Base-by-base conservation (phyloP, 2,113 vertebrate genomes). In the Notothenia coriiceps region DNA sequence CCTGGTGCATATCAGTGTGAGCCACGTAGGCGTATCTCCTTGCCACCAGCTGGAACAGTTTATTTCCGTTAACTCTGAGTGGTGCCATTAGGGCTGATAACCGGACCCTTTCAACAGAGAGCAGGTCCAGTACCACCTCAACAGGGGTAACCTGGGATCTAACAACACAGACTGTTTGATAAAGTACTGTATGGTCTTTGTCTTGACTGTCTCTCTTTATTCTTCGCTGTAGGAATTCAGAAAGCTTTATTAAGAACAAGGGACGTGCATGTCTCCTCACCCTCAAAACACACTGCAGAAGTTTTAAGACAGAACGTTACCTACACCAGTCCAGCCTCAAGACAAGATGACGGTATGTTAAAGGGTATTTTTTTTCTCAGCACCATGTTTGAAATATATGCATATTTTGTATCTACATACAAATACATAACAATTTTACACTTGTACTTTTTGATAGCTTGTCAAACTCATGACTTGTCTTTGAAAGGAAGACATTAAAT, bases 201-300 rank as follows among this genome's bases (percentile, higher is more conserved):
- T 29, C 29, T 29, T 29, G 29, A 29, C 29, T 29, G 29, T 29
- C 7, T 33, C 25, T 59, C 18, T 77, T 68, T 1, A 52, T 40
- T 22, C 3, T 29, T 56, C 92, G 92, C 83, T 55, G 1, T 91
- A 2, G 43, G 75, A 57, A 62, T 5, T 62, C 18, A 92, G 70
- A 79, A 77, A 66, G 22, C 2, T 25, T 62, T 85, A 17, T 2
- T 82, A 29, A 33, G 1, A 46, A n/a, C 25, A 17, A 63, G 6
- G 22, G n/a, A 25, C 9, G 11, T 46, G 3, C 4, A 4, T 17
- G 29, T 59, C 12, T 54, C 51, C 0, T 56, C 79, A 12, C 57
- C 77, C 9, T 10, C 75, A 17, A 14, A 18, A 11, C 5, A 17
- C 8, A 5, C 18, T 46, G 15, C 11, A 8, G 18, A 47, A 6